Base-by-base conservation (phyloP, 2,888 invertebrate species). In the Slavum lentiscoides region DNA sequence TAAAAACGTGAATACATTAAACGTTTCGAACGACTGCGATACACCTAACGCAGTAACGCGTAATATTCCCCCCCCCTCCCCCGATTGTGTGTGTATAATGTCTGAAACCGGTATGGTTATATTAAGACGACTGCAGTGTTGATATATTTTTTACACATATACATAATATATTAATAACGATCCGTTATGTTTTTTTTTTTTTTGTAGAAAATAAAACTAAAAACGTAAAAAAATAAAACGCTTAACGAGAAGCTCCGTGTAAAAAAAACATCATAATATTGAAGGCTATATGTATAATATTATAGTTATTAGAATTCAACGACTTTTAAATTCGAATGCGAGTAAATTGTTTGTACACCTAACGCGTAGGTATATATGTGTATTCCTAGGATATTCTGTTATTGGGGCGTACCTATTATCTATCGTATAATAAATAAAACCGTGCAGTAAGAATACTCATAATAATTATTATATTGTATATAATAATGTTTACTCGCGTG, bases 1-100 rank as follows among this genome's bases (percentile, higher is more conserved):
- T 17, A 19, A 19, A 19, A 11, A 11, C 19, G 55, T 55, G 19
- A 19, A 19, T 55, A 30, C 30, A 55, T 55, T 19, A 55, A 55
- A 49, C 49, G 11, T 55, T 55, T 17, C 1, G 5, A 19, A 55
- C 55, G 17, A 19, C 19, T 17, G 17, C 8, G 11, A 19, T 55
- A 9, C 6, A 7, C 30, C 30, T 4, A 30, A 30, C 30, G 30
- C 30, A 1, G 2, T 4, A 30, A 30, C 30, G 30, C 30, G 5
- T 55, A 19, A 55, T 19, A 19, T 55, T 55, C 6, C 88, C 30
- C 30, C 4, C 30, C 30, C 30, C 30, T 1, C 4, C 30, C 4
- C 30, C 30, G 30, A 30, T 30, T 30, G 30, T 30, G 30, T 30
- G 30, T 59, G 30, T 3, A 23, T n/a, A 66, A 9, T 43, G 19